A percentile compares a stretch with the other conserved stretches of the same genome.
These are phyloP conservation scores for Ctenosaura bakeri DNA, from an alignment of 2,797 vertebrate species.

Conservation along the genomic window DNA sequence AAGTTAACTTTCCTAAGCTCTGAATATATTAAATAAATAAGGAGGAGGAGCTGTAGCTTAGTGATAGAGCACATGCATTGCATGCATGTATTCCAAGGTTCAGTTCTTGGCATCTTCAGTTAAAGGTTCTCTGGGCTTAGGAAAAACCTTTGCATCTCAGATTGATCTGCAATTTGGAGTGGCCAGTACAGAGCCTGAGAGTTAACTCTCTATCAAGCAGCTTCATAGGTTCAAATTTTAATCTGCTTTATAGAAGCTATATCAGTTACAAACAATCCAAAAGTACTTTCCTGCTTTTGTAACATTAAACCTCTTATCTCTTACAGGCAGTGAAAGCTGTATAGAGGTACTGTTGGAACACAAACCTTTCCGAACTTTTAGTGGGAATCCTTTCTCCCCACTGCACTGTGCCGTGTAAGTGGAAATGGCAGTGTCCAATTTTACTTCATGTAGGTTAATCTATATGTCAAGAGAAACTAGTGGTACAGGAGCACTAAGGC, in stretches of 20 bases:
- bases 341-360: slow-evolving; percentile 97
- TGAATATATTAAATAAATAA: neutral
- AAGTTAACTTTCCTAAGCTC: too few relatives aligned
- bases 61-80: neutral
- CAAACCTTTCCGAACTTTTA: slow-evolving; percentile 88
- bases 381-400: slow-evolving; percentile 94
- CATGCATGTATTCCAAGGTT: neutral
- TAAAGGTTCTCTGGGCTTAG: neutral
- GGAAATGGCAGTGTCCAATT: slow-evolving; percentile 26
- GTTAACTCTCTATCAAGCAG: neutral
- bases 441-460: slow-evolving; percentile 8
- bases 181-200: neutral
- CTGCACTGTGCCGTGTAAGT: slow-evolving; percentile 98
- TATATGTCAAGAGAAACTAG: slow-evolving; percentile 4
- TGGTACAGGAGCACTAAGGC: neutral
- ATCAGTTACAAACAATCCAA: slow-evolving; percentile 5
- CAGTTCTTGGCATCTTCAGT: neutral
- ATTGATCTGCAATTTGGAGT: neutral
- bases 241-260: neutral
- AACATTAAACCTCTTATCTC: slow-evolving; percentile 54
- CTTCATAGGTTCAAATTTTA: neutral
- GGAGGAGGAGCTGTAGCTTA: neutral
- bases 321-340: slow-evolving; percentile 93
- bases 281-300: neutral
- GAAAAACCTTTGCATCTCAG: neutral